Conservation (phyloP, 2,113 vertebrate genomes). For the Benitochromis conjunctus region DNA sequence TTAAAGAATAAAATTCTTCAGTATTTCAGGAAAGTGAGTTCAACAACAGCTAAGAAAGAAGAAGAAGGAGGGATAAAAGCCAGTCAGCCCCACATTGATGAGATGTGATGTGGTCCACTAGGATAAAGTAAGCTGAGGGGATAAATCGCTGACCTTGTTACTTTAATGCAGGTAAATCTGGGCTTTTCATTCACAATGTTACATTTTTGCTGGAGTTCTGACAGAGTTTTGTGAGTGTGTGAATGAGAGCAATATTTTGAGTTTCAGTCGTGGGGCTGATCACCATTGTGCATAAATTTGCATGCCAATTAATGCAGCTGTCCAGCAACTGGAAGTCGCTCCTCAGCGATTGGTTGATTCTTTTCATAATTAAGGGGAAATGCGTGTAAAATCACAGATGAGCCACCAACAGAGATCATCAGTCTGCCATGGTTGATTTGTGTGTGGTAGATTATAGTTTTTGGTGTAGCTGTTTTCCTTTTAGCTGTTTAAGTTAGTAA, state of each 20-base stretch:
- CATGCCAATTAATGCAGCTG: slow-evolving; percentile 40
- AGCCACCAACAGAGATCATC: not conserved
- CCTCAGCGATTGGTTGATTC: slow-evolving; percentile 9
- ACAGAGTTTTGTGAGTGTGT: not conserved
- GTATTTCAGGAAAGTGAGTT: not conserved
- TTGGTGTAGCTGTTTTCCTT: not conserved
- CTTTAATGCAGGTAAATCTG: not conserved
- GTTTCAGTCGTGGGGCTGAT: not conserved
- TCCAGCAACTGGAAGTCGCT: slow-evolving; percentile 8
- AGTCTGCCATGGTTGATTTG: not conserved
- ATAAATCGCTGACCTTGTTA: not conserved
- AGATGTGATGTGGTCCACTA: not conserved
- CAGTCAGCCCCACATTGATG: not conserved
- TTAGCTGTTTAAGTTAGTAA: not conserved
- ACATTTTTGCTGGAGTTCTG: not conserved
- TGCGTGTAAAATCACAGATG: not conserved
- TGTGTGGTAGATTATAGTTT: not conserved
- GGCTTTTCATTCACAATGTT: not conserved
- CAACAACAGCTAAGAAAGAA: not conserved
- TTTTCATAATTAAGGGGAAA: not conserved
- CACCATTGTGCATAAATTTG: slow-evolving; percentile 21
- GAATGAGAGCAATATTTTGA: not conserved
- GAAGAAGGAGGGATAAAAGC: not conserved
- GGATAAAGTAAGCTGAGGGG: not conserved
- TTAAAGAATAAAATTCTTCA: not conserved